Percentiles rank a stretch among this genome's conserved stretches.
phyloP scores from a whole-genome alignment of 2,888 invertebrate genomes.

The Athalia circularis region DNA sequence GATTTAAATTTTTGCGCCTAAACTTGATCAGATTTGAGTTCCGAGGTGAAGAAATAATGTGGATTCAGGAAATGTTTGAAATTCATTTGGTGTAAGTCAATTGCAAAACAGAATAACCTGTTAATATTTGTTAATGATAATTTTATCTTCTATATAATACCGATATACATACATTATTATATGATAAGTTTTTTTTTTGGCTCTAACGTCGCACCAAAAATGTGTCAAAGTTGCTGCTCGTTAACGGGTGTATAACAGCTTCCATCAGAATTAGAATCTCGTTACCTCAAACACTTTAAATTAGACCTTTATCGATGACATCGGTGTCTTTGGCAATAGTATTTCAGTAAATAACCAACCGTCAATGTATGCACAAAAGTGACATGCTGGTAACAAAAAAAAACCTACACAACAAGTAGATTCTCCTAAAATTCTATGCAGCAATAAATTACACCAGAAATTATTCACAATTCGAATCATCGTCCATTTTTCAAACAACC shows the following conservation, averaged over 20 bases:
- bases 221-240: slow-evolving; percentile 20
- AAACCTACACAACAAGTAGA: not conserved
- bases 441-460: slow-evolving; percentile 35
- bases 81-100: slow-evolving; percentile 20
- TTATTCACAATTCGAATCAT: slow-evolving; percentile 36
- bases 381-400: not conserved
- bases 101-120: slow-evolving; percentile 11
- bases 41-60: not conserved
- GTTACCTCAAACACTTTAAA: slow-evolving; percentile 8
- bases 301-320: not conserved
- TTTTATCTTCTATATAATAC: slow-evolving; percentile 30
- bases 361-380: slow-evolving; percentile 17
- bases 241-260: slow-evolving; percentile 4
- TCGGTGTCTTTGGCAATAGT: not conserved
- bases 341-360: slow-evolving; percentile 11
- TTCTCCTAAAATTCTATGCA: not conserved
- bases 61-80: slow-evolving; percentile 2
- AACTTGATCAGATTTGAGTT: slow-evolving; percentile 3
- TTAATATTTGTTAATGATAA: slow-evolving; percentile 3
- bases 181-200: slow-evolving; percentile 23
- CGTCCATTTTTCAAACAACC: slow-evolving; percentile 53
- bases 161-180: slow-evolving; percentile 38
- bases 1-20: not conserved
- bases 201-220: slow-evolving; percentile 8
- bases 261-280: not conserved